Evolutionary conservation across 2,888 invertebrate genomes (phyloP), one percentile per base, ranked within the genome.

Genomic region (Dicyrtomina minuta): DNA sequence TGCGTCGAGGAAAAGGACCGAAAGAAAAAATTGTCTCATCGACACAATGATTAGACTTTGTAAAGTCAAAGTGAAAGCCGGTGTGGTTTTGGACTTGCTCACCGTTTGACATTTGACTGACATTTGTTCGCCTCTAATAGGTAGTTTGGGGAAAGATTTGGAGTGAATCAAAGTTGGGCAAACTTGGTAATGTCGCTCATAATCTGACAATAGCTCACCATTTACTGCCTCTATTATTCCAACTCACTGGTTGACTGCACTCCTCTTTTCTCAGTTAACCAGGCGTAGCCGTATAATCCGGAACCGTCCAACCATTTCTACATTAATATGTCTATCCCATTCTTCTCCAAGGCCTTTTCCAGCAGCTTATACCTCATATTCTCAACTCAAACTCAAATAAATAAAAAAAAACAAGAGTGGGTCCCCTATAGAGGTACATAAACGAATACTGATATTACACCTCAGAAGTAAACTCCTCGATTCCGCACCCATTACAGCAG

Each of bases 121-220:
- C 77, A 78, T 78, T 78, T 78, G 73, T 66, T 76, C 76, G 77
- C 77, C 77, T 77, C 77, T 77, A 77, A 77, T 76, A 74, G 75
- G 73, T 74, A 74, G 75, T 77, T 77, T 77, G 75, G 75, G 77
- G 77, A 71, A 70, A 74, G 68, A 67, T 70, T 72, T 68, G 43
- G 64, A 53, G 20, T 65, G 64, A 53, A 65, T 53, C 53, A 53
- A 71, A 68, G 64, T 60, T 49, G 55, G 67, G 53, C 64, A 69
- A 71, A 65, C 58, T 64, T 68, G 66, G 62, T 66, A 74, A 70
- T 74, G 70, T 70, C 69, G 61, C 66, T 67, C 69, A 64, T 69
- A 68, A 68, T 69, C 71, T 68, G 65, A 60, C 70, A 69, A 66
- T 71, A 71, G 65, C 59, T 66, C 55, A 55, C 66, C 66, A 66